A percentile compares a stretch with the other conserved stretches of the same genome.
Evolutionary conservation across 2,797 vertebrate genomes (phyloP).

Genomic region (Cynodonichthys magdalenae): DNA sequence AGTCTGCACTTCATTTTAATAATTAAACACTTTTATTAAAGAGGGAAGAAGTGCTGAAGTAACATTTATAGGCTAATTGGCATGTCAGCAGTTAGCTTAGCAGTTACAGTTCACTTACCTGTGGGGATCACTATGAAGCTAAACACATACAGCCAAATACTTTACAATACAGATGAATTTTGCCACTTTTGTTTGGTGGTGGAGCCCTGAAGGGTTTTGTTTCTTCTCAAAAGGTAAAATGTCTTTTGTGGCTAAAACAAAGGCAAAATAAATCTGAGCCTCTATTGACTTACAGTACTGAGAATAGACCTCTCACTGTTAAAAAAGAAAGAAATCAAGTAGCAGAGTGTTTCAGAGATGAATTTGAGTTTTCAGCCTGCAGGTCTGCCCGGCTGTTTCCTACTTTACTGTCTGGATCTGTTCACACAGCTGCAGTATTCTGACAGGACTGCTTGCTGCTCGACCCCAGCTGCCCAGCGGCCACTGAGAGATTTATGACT

Average conservation of each 20-base stretch:
- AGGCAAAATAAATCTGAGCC: constrained; percentile 16
- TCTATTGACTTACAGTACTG: constrained; percentile 11
- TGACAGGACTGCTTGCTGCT: constrained; percentile 53
- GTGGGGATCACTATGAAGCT: neutral
- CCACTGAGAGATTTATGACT: constrained; percentile 63
- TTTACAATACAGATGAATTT: neutral
- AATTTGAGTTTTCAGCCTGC: constrained; percentile 47
- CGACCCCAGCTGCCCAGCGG: constrained; percentile 55
- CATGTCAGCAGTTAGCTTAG: constrained; percentile 1
- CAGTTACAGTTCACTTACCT: constrained; percentile 3
- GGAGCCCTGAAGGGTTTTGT: neutral
- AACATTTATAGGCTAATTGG: neutral
- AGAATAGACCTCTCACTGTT: constrained; percentile 36
- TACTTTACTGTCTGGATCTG: constrained; percentile 51
- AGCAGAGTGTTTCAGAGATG: constrained; percentile 41
- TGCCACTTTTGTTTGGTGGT: neutral
- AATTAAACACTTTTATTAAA: constrained; percentile 15
- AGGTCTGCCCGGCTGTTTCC: constrained; percentile 25
- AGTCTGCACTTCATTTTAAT: constrained; percentile 6
- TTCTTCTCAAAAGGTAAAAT: neutral
- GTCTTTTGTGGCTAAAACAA: constrained; percentile 5
- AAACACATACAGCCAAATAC: constrained; percentile 4
- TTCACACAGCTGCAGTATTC: constrained; percentile 52
- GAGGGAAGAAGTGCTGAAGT: constrained; percentile 3
- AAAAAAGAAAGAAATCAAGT: constrained; percentile 5